phyloP scores from a whole-genome alignment of 2,888 invertebrate species.

The Pyrochroa serraticornis region DNA sequence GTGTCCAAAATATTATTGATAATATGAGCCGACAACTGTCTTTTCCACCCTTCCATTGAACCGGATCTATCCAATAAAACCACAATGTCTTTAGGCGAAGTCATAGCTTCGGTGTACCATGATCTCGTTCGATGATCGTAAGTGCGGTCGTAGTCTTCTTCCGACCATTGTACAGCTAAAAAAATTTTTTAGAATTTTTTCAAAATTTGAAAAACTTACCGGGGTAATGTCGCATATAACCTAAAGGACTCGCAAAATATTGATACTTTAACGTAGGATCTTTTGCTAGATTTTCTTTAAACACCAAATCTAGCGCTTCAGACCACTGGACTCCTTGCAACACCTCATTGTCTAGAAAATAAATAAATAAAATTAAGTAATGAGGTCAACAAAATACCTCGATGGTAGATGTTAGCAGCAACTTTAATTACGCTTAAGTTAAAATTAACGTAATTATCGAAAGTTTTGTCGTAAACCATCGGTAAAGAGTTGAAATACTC shows the following conservation, averaged over 20 bases:
- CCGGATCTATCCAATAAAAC: conserved; percentile 72
- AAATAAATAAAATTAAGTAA: conserved; percentile 2
- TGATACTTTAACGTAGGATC: conserved; percentile 96
- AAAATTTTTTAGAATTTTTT: not conserved
- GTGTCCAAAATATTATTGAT: conserved; percentile 92
- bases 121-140: conserved; percentile 93
- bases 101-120: conserved; percentile 98
- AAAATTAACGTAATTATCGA: conserved; percentile 74
- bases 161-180: conserved; percentile 73
- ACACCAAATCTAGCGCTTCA: conserved; percentile 86
- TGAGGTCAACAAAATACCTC: conserved; percentile 67
- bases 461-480: conserved; percentile 72
- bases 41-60: conserved; percentile 68
- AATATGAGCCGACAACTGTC: conserved; percentile 86
- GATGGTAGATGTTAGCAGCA: conserved; percentile 90
- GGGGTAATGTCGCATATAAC: conserved; percentile 96
- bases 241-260: conserved; percentile 95
- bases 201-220: conserved; percentile 60
- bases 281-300: conserved; percentile 81
- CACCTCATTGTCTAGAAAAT: conserved; percentile 72
- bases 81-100: conserved; percentile 92
- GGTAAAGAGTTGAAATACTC: conserved; percentile 62
- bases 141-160: conserved; percentile 64
- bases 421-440: conserved; percentile 88
- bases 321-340: conserved; percentile 95